Conservation (phyloP, 2,888 invertebrate genomes). For the Rhopalosiphum nymphaeae region DNA sequence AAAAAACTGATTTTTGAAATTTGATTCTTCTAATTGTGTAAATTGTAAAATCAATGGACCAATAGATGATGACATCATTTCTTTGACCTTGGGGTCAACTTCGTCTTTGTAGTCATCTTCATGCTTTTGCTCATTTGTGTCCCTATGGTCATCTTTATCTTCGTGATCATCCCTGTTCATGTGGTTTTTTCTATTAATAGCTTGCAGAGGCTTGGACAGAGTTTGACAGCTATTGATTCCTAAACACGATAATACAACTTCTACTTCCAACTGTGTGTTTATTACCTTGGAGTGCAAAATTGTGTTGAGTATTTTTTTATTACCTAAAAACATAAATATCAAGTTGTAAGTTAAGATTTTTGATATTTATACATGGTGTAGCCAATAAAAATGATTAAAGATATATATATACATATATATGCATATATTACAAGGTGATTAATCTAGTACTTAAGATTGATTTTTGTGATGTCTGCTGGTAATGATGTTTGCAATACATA, state of each 20-base stretch:
- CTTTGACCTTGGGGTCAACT: not conserved
- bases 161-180: not conserved
- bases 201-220: not conserved
- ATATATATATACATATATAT: not conserved
- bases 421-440: not conserved
- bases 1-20: constrained; percentile 54
- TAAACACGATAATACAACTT: constrained; percentile 14
- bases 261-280: constrained; percentile 37
- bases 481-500: not conserved
- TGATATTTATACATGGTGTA: not conserved
- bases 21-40: constrained; percentile 50
- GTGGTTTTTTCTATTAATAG: not conserved
- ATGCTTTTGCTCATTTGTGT: not conserved
- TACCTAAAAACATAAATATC: constrained; percentile 43
- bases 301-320: constrained; percentile 3
- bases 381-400: not conserved
- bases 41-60: constrained; percentile 6
- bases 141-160: not conserved
- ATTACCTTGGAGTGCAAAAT: constrained; percentile 20
- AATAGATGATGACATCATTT: not conserved
- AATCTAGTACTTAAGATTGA: not conserved
- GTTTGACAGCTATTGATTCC: not conserved
- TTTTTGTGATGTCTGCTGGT: not conserved
- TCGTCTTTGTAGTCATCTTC: not conserved
- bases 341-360: not conserved